Evolutionary conservation across 2,888 invertebrate genomes (phyloP), one percentile per base, ranked within the genome.

Genomic region (Euproctis similis): DNA sequence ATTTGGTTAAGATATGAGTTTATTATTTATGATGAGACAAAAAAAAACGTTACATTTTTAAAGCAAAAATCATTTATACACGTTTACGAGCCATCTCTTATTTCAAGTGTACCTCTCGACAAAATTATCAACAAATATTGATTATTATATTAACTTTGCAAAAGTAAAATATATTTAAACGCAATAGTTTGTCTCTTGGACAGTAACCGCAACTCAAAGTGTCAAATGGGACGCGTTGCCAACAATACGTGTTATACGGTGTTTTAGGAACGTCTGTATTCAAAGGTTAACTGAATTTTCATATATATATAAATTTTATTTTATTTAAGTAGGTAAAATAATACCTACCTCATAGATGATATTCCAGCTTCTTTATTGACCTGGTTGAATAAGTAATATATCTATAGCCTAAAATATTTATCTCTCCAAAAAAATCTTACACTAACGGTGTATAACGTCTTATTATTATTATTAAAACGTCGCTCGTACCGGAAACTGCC

Each of bases 401-500:
- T n/a, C 19, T n/a, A 19, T n/a, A n/a, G n/a, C n/a, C n/a, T 14
- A 14, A 14, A 14, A 14, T 14, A 14, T 4, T 14, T 14, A 4
- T 6, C 6, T 6, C 14, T 4, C 14, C 14, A 14, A 6, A 4
- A 14, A 14, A 14, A 14, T 6, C n/a, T 9, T 17, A 24, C 21
- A 39, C 33, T 50, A 51, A 51, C 44, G 54, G 52, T 36, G 28
- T 27, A 14, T 4, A 14, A 14, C 14, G 36, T 42, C 37, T 48
- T 47, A 6, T 50, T 33, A 42, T 49, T 35, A 51, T 35, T 31
- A 30, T 31, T 12, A 24, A 43, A 46, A 47, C 46, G 53, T 53
- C 46, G 50, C 55, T 60, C 51, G 58, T 48, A 50, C 59, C 74
- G 77, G 77, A 77, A 69, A 58, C 44, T 50, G 53, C 61, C 67